Percentiles rank a stretch among this genome's conserved stretches.
Conservation (phyloP, 2,888 invertebrate genomes). For the Quadriops clusia region DNA sequence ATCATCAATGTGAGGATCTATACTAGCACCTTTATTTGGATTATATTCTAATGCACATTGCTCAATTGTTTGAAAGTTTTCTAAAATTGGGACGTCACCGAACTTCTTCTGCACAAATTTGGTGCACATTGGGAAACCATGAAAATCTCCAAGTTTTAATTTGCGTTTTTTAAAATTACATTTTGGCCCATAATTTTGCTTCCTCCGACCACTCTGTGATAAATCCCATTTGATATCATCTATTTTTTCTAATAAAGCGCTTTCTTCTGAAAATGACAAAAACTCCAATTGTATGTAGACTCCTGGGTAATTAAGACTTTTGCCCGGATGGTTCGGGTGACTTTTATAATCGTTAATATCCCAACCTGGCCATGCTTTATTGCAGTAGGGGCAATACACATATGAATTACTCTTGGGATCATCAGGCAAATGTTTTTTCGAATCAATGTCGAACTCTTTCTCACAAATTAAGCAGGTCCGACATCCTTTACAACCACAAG, state of each 20-base stretch:
- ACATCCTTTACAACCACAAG: constrained; percentile 89
- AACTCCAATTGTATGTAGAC: constrained; percentile 60
- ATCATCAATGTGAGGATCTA: constrained; percentile 97
- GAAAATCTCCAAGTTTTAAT: constrained; percentile 62
- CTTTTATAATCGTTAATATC: constrained; percentile 43
- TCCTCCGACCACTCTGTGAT: constrained; percentile 92
- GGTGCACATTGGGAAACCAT: constrained; percentile 75
- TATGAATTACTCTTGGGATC: constrained; percentile 41
- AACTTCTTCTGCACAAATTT: constrained; percentile 71
- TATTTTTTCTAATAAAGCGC: constrained; percentile 50
- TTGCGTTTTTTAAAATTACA: constrained; percentile 95
- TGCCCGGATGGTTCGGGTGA: constrained; percentile 57
- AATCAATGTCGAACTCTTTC: constrained; percentile 47
- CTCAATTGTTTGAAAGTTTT: constrained; percentile 74
- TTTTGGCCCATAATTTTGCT: constrained; percentile 98
- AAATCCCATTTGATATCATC: constrained; percentile 76
- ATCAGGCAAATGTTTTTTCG: constrained; percentile 21
- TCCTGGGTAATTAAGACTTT: constrained; percentile 51
- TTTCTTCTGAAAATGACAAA: constrained; percentile 58
- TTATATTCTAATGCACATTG: constrained; percentile 94
- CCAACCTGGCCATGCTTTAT: constrained; percentile 67
- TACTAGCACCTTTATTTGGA: constrained; percentile 76
- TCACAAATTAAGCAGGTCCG: constrained; percentile 84
- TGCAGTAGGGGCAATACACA: constrained; percentile 66
- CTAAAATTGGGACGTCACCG: constrained; percentile 44